Conservation (phyloP, 2,113 vertebrate species). For the Lucifuga dentata region DNA sequence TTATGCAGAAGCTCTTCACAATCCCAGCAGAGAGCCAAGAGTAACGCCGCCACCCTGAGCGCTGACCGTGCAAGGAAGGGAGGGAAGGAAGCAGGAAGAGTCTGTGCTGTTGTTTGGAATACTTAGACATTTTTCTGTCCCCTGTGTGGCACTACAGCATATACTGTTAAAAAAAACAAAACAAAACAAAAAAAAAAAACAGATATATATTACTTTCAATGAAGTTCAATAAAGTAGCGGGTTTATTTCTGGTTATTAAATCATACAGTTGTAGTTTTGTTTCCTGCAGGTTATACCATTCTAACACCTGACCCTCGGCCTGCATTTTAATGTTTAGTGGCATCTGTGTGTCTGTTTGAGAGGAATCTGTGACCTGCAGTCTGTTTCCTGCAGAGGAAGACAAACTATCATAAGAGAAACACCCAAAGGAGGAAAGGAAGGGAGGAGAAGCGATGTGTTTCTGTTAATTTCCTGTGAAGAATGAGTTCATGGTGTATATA, state of each 20-base stretch:
- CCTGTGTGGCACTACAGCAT: background rate
- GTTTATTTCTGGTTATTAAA: too few relatives aligned
- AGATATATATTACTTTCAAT: too few relatives aligned
- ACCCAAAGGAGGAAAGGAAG: conserved; percentile 32
- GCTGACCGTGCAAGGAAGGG: conserved; percentile 32
- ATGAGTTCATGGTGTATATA: background rate
- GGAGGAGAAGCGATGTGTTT: conserved; percentile 6
- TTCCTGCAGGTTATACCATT: background rate
- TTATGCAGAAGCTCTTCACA: background rate
- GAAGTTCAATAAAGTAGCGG: too few relatives aligned
- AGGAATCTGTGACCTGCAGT: conserved; percentile 7
- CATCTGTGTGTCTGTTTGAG: conserved; percentile 3
- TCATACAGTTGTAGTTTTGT: too few relatives aligned
- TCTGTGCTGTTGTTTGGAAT: conserved; percentile 37
- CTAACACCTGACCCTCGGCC: too few relatives aligned
- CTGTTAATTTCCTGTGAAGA: conserved; percentile 44
- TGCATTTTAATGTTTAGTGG: conserved; percentile 1
- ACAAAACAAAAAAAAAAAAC: too few relatives aligned
- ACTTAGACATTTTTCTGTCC: conserved; percentile 1
- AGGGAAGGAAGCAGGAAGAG: conserved; percentile 63
- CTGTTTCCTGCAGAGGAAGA: conserved; percentile 70
- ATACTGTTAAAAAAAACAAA: background rate
- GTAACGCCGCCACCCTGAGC: conserved; percentile 14
- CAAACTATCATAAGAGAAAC: conserved; percentile 48
- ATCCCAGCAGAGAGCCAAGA: conserved; percentile 3